A percentile compares a stretch with the other conserved stretches of the same genome.
Evolutionary conservation across 2,797 vertebrate genomes (phyloP).

Genomic region (Sphenodon punctatus): DNA sequence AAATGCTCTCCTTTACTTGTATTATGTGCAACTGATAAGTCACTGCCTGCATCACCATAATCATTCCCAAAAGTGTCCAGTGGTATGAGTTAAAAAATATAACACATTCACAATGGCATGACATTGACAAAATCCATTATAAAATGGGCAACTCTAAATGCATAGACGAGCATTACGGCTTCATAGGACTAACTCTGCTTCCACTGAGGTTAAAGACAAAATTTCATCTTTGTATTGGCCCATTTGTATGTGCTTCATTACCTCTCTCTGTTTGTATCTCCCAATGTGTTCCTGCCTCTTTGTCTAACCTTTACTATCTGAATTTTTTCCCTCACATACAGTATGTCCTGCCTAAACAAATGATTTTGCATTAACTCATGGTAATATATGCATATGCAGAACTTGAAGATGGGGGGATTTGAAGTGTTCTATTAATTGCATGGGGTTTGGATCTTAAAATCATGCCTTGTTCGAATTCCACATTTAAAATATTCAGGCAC

Average conservation of each 20-base stretch:
- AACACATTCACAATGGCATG: background rate
- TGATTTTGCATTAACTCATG: slow-evolving; percentile 31
- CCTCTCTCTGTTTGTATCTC: slow-evolving; percentile 12
- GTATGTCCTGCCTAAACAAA: slow-evolving; percentile 20
- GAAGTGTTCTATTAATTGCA: slow-evolving; percentile 54
- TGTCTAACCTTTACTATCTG: background rate
- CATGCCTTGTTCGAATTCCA: slow-evolving; percentile 31
- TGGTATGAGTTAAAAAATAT: background rate
- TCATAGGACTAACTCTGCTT: background rate
- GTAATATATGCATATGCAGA: slow-evolving; percentile 56
- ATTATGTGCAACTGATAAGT: background rate
- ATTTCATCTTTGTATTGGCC: background rate
- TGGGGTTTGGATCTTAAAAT: slow-evolving; percentile 31
- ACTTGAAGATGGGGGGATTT: slow-evolving; percentile 50
- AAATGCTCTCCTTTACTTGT: background rate
- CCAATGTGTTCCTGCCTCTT: background rate
- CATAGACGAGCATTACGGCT: background rate
- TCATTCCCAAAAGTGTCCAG: background rate
- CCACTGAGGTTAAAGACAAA: background rate
- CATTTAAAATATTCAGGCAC: slow-evolving; percentile 39
- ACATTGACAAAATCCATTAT: background rate
- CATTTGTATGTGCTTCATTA: fast-evolving
- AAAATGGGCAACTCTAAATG: background rate
- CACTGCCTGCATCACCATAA: background rate
- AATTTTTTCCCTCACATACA: slow-evolving; percentile 10